Conservation (phyloP, 2,888 invertebrate species). For the Stenchaetothrips biformis region DNA sequence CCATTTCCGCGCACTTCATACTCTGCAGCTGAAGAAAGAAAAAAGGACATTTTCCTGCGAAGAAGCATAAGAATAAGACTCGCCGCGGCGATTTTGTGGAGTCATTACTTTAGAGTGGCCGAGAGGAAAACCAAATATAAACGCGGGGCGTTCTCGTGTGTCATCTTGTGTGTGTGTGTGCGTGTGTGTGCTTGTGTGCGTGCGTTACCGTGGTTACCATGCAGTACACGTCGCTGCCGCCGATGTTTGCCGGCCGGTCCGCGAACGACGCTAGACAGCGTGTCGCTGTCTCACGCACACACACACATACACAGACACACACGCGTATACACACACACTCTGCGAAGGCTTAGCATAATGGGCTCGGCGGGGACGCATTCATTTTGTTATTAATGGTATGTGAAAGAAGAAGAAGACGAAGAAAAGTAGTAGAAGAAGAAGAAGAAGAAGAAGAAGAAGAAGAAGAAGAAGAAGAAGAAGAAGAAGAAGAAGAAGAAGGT, state of each 20-base stretch:
- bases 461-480: background rate
- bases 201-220: background rate
- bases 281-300: conserved; percentile 1
- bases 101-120: background rate
- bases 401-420: no score
- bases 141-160: background rate
- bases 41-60: no score
- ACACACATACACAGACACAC: background rate
- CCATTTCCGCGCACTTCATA: no score
- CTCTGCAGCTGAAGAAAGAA: no score
- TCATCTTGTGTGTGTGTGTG: background rate
- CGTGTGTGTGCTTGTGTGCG: background rate
- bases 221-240: background rate
- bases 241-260: background rate
- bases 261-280: background rate
- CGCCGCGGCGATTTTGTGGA: background rate
- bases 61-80: no score
- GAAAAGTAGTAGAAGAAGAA: no score
- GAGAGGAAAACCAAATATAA: no score
- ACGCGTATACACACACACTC: background rate
- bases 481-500: background rate
- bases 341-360: background rate
- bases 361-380: no score
- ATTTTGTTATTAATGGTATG: background rate
- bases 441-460: no score